A percentile compares a stretch with the other conserved stretches of the same genome.
Evolutionary conservation across 2,888 invertebrate species (phyloP).

Genomic region (Cephonodes hylas): DNA sequence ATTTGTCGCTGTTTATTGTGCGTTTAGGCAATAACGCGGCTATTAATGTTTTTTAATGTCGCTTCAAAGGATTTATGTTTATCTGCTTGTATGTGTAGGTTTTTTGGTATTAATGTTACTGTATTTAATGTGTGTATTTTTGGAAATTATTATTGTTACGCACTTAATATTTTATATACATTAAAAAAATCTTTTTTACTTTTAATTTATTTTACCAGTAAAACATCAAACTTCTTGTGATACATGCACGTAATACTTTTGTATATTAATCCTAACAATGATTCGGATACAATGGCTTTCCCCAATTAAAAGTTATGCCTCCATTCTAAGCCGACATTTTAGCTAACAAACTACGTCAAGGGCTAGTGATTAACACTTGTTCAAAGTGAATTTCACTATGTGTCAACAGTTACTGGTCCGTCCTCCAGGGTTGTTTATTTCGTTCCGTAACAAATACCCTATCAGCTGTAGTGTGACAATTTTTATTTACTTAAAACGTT

Average conservation of each 20-base stretch:
- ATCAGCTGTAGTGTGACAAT: background rate
- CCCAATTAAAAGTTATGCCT: constrained; percentile 7
- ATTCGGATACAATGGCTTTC: background rate
- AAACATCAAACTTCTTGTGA: background rate
- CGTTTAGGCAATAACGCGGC: background rate
- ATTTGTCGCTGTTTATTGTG: constrained; percentile 3
- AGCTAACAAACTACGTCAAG: constrained; percentile 6
- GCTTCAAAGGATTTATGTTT: background rate
- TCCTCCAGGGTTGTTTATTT: background rate
- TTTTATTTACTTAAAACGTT: background rate
- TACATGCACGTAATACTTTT: background rate
- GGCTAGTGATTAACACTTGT: constrained; percentile 16
- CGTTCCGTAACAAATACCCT: background rate
- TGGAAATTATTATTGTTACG: background rate
- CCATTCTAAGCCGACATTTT: background rate
- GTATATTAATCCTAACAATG: background rate
- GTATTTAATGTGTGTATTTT: background rate
- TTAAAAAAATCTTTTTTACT: no score
- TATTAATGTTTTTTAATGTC: constrained; percentile 9
- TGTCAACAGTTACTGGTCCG: constrained; percentile 18
- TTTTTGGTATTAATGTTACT: background rate
- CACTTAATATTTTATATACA: no score
- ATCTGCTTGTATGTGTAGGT: background rate
- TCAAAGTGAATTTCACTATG: constrained; percentile 12
- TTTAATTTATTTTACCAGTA: no score